A percentile compares a stretch with the other conserved stretches of the same genome.
These are phyloP conservation scores for Acleris sparsana DNA, from an alignment of 2,888 invertebrate species.

Conservation along the genomic window DNA sequence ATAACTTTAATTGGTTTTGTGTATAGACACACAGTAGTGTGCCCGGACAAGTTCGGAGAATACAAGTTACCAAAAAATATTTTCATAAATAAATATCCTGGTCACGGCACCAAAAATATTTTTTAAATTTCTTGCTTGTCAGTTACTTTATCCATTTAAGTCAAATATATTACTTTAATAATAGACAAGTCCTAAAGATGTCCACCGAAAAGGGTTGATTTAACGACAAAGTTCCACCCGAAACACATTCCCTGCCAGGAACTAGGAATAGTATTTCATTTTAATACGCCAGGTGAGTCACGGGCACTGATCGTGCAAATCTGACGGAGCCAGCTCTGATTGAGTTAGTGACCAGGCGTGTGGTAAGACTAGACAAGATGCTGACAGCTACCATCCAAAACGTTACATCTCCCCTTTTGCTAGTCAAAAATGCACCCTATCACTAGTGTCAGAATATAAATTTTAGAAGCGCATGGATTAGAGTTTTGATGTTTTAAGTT, in stretches of 20 bases:
- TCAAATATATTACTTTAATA: background rate
- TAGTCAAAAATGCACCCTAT: background rate
- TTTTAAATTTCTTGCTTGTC: too few species aligned
- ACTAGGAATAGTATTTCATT: too few species aligned
- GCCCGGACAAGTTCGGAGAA: too few species aligned
- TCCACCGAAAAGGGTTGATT: background rate
- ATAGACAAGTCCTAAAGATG: background rate
- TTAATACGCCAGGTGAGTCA: too few species aligned
- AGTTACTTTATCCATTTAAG: too few species aligned
- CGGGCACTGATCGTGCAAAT: background rate
- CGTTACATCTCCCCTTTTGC: background rate
- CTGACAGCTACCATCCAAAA: background rate
- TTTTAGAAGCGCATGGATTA: background rate
- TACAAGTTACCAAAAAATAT: background rate
- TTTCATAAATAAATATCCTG: background rate
- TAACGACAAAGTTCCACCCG: conserved; percentile 5
- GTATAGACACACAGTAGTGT: too few species aligned
- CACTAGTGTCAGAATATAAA: background rate
- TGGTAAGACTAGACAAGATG: conserved; percentile 2
- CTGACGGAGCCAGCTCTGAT: conserved; percentile 19
- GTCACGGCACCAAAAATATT: background rate
- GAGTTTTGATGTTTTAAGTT: background rate
- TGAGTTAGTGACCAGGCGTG: conserved; percentile 36
- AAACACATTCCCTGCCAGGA: background rate
- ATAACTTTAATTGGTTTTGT: too few species aligned